Base-by-base conservation (phyloP, 2,113 vertebrate species). In the Girardinichthys multiradiatus region DNA sequence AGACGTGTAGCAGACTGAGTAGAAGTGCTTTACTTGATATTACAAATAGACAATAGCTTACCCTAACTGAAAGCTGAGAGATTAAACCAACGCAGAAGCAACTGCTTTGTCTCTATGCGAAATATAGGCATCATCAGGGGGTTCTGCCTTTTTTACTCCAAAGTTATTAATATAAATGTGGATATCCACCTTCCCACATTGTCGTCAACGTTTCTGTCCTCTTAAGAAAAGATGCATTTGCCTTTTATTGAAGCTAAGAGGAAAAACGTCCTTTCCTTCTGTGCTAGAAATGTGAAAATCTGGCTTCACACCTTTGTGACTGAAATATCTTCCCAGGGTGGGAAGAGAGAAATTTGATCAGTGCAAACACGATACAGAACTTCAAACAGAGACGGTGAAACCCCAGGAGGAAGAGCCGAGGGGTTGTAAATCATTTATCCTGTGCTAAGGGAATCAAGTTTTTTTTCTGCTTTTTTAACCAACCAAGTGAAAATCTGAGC, bases 401-500 rank as follows among this genome's bases (percentile, higher is more conserved):
- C 72, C 73, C 39, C 10, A 92, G 73, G 83, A 85, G 77, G 66
- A 90, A 91, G 91, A 92, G 30, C 82, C 87, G 86, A 91, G 82
- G 86, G 86, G 77, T 74, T 77, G 87, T 94, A 90, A 94, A 92
- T 94, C 89, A 92, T 88, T 91, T 85, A 88, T 92, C 79, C 60
- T 15, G 3, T 35, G 57, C 21, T 31, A 31, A 63, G 33, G 58
- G 42, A 2, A 76, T 82, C 71, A 76, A 64, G 26, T 35, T 59
- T 39, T 54, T 54, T 54, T 24, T 8, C 17, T 24, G 1, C 6
- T 54, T 54, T 54, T n/a, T 54, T 8, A 54, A n/a, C 48, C 48
- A 54, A 54, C 48, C n/a, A 24, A 8, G 24, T 24, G 37, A 14
- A 35, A 63, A 64, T 64, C 60, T 33, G 48, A 54, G 48, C 3